These are phyloP conservation scores for Bufotes viridis DNA, from an alignment of 2,797 vertebrate genomes.

Conservation along the genomic window DNA sequence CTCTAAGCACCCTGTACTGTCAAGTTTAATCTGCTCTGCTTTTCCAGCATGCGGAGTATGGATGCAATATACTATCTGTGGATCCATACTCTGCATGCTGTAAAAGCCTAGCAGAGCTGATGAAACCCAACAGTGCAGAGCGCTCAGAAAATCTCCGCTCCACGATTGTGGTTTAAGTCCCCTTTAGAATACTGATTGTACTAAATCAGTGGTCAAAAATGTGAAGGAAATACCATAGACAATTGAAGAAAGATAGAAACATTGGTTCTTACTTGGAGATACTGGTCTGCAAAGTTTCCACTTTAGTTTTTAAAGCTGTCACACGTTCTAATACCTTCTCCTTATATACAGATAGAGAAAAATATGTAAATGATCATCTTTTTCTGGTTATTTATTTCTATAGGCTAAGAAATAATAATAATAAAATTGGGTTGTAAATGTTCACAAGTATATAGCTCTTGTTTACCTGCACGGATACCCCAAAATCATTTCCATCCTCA, in stretches of 20 bases:
- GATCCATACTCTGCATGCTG: too few species aligned
- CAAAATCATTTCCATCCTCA: constrained; percentile 93
- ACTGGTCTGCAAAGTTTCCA: constrained; percentile 84
- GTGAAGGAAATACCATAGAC: not conserved
- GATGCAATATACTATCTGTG: too few species aligned
- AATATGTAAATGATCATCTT: not conserved
- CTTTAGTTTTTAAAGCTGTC: constrained; percentile 85
- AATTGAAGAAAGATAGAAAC: not conserved
- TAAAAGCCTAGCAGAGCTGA: too few species aligned
- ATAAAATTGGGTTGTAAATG: not conserved
- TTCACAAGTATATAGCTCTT: not conserved
- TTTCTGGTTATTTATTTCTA: not conserved
- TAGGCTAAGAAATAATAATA: not conserved
- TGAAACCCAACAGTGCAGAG: too few species aligned
- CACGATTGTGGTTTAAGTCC: too few species aligned
- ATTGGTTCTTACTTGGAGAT: constrained; percentile 82
- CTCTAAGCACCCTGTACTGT: too few species aligned
- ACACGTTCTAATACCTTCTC: constrained; percentile 90
- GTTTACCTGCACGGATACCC: constrained; percentile 88
- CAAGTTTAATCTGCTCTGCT: too few species aligned
- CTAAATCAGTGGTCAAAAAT: not conserved
- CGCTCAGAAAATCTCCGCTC: too few species aligned
- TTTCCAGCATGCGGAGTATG: too few species aligned
- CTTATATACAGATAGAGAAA: constrained; percentile 66
- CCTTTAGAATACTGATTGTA: not conserved